Evolutionary conservation across 2,888 invertebrate genomes (phyloP), one percentile per base, ranked within the genome.

Genomic region (Tineola bisselliella): DNA sequence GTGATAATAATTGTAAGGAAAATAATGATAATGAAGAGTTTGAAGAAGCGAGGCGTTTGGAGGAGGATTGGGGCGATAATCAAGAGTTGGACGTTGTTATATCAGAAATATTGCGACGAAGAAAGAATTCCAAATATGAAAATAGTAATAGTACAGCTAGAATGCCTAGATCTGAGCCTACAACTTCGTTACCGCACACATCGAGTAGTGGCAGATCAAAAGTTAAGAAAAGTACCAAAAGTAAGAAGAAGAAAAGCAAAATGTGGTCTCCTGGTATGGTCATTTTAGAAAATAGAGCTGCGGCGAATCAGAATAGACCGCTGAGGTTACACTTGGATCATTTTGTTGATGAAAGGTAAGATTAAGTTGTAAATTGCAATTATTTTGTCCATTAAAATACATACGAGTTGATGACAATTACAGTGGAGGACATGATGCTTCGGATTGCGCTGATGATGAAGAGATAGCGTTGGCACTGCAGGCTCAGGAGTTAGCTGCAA

Each of bases 391-490:
- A n/a, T n/a, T n/a, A n/a, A n/a, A n/a, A n/a, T n/a, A n/a, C n/a
- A n/a, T n/a, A n/a, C n/a, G n/a, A n/a, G 25, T 2, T 25, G 25
- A 25, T 25, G 25, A 25, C 25, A 25, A 25, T 25, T 18, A 13
- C 30, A 65, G 25, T 25, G 25, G 25, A 4, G 25, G 6, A 25
- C 6, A 4, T 43, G 43, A 10, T 43, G 12, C 13, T 43, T 92
- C 94, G 38, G 94, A 93, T 65, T 93, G 93, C 66, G 94, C 92
- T 59, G 95, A 95, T 72, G 94, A 95, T 68, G 94, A 94, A 68
- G 95, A 96, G 73, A 94, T 95, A 57, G 94, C 95, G 0, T 79
- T 95, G 60, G 95, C 95, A 1, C 87, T 95, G 75, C 94, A 94
- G 72, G 95, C 94, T 6, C 94, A 94, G 8, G 94, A 95, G 76